Base-by-base conservation (phyloP, 2,888 invertebrate species). In the Microchrysa polita region DNA sequence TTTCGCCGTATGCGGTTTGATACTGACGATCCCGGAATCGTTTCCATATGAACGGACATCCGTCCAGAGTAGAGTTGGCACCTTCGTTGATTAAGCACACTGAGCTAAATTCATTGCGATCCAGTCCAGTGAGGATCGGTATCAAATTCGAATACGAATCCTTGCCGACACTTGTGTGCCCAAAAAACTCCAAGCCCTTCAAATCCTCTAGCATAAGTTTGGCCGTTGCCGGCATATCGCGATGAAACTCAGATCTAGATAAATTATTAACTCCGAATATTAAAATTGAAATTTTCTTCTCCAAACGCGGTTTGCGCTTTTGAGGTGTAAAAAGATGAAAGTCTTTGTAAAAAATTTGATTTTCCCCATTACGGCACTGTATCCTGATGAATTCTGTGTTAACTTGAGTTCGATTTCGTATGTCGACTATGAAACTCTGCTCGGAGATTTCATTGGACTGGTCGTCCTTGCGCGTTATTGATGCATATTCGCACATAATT, bases 141-240 rank as follows among this genome's bases (percentile, higher is more conserved):
- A 93, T 89, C 74, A 97, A 82, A 83, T 97, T 97, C 0, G 96
- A 95, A 82, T 93, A 96, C 0, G 97, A 97, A 83, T 97, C 97
- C 83, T 97, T 97, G 2, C 91, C 97, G 9, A 97, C 93, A 87
- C 97, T 97, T 81, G 94, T 96, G 83, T 95, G 96, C 5, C 97
- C 97, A 77, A 92, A 83, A 81, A 97, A 87, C 81, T 95, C 95
- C 67, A 93, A 87, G 52, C 91, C 91, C 14, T 88, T 87, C 75
- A 93, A 85, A 34, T 81, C 78, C 16, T 88, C 83, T 74, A 87
- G 86, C 34, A 93, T 83, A 77, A 88, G 88, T 1, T 84, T 80
- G 2, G 86, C 83, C 0, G 94, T 93, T 79, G 87, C 87, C 0
- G 92, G 92, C 92, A 96, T 92, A 79, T 93, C 93, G 59, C 96